Evolutionary conservation across 2,888 invertebrate species (phyloP), one percentile per base, ranked within the genome.

Genomic region (Drosophila niveifrons): DNA sequence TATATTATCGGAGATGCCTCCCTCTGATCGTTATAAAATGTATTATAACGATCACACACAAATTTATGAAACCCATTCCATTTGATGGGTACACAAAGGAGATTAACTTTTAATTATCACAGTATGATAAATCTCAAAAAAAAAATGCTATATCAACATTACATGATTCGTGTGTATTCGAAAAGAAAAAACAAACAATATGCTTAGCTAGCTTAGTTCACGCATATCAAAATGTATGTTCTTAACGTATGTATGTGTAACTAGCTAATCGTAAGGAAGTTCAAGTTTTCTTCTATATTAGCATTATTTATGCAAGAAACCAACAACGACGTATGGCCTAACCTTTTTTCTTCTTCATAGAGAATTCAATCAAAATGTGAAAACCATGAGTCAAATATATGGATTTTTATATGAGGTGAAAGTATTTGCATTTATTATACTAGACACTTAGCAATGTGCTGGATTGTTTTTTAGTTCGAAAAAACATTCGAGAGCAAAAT

Each of bases 341-440:
- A 2, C 23, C 36, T 18, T 39, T n/a, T 18, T 56, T 18, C 55
- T 44, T 44, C 55, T 44, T 46, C 43, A 64, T 10, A 52, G 23
- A 36, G 58, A 76, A 47, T 65, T 73, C 39, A 77, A 74, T 62
- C 57, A 77, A 74, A 72, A 77, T 51, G 36, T 34, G 11, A 48
- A 52, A 52, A 44, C 18, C 44, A 29, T n/a, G 15, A 52, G 48
- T 51, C 36, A n/a, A 52, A 34, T 41, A 29, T 36, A 44, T 34
- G 18, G 9, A 23, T 36, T 44, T 73, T 59, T 53, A 52, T 52
- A 73, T 34, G 31, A 52, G 48, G 18, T 36, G 36, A 13, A 48
- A 15, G 46, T 57, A 23, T 76, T 57, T 57, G 77, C 59, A 74
- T 72, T 72, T 77, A 72, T 52, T 28, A 36, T 53, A 23, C 23